Evolutionary conservation across 1,140 invertebrate species (phyloP), one percentile per base, ranked within the genome.

Genomic region (Drosophila chauvacae): DNA sequence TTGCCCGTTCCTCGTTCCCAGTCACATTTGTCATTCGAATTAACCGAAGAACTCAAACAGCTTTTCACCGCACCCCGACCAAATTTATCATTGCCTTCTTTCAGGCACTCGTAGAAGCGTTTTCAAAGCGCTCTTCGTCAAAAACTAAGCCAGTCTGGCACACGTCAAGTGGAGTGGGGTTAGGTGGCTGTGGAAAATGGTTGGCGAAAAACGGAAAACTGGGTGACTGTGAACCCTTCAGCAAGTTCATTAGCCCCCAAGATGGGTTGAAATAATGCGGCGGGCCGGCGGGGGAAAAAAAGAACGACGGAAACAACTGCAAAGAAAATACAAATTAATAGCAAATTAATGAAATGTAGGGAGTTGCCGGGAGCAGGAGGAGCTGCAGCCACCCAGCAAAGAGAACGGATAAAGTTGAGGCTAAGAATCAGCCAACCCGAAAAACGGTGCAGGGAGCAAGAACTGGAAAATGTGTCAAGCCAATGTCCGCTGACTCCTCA

Each of bases 281-380:
- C 57, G 61, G 68, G 61, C 72, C 50, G 68, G 64, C 6, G 48
- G 48, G 48, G 28, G n/a, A 83, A 85, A 88, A 84, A 42, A 28
- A 26, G 59, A 64, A 39, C 56, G 35, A 11, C 56, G 47, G 42
- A 61, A 77, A 60, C 60, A 64, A 88, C 76, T 87, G 71, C 77
- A 87, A 87, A 90, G 84, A 88, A 88, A 88, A 88, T 90, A 90
- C 80, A 88, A 88, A 88, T 90, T 88, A 90, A 88, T 88, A 87
- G 80, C 77, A 80, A 90, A 88, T 88, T 88, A 88, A 88, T 84
- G 80, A 88, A 88, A 88, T 84, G 80, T 75, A 77, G 78, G 80
- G 14, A 51, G 60, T n/a, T 3, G 11, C 42, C n/a, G 14, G 18
- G 20, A 26, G 39, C 41, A 55, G 18, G 10, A 59, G 50, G 20